Percentiles rank a stretch among this genome's conserved stretches.
Evolutionary conservation across 2,888 invertebrate species (phyloP).

Genomic region (Heliconius sara): DNA sequence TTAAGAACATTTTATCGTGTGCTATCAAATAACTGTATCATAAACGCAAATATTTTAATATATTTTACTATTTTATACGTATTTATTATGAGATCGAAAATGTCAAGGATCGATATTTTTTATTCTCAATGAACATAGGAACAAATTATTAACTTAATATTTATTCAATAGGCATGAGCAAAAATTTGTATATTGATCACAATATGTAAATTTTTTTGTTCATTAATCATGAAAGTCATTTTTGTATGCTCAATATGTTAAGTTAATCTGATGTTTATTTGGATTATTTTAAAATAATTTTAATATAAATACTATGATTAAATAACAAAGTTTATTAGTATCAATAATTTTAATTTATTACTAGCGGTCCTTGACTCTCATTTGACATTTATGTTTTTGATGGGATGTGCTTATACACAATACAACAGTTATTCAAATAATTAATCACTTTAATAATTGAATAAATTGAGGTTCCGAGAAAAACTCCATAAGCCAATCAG

Average conservation of each 20-base stretch:
- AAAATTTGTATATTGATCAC: neutral
- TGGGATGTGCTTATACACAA: too few relatives aligned
- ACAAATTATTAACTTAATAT: conserved; percentile 4
- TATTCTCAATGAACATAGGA: neutral
- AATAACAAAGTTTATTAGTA: too few relatives aligned
- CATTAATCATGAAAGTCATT: neutral
- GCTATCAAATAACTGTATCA: neutral
- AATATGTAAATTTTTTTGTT: conserved; percentile 4
- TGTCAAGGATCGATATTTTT: neutral
- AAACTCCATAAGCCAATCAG: too few relatives aligned
- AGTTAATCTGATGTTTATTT: neutral
- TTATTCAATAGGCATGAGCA: conserved; percentile 1
- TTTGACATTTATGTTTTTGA: too few relatives aligned
- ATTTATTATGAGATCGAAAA: neutral
- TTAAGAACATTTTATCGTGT: neutral
- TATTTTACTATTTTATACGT: neutral
- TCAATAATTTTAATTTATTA: too few relatives aligned
- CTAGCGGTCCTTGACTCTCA: too few relatives aligned
- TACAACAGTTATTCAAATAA: too few relatives aligned
- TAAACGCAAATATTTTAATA: neutral
- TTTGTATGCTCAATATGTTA: neutral
- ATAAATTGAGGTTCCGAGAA: too few relatives aligned
- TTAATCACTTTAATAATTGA: too few relatives aligned
- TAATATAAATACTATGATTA: too few relatives aligned
- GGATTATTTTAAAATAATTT: neutral